Percentiles rank a stretch among this genome's conserved stretches.
phyloP scores from a whole-genome alignment of 2,113 vertebrate genomes.

The Pterocles gutturalis region DNA sequence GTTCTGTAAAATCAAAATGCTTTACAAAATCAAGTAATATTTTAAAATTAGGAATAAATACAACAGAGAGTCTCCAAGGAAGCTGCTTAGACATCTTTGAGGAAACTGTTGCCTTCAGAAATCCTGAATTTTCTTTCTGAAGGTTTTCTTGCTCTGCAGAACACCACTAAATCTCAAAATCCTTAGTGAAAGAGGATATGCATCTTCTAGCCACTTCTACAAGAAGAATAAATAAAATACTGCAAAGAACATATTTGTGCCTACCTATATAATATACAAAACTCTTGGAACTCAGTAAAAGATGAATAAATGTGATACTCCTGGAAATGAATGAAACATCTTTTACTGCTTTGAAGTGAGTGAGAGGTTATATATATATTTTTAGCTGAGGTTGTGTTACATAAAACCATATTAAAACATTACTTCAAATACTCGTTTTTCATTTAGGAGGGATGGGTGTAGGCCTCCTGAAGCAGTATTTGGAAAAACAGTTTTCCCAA shows the following conservation, averaged over 20 bases:
- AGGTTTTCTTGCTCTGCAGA: not conserved
- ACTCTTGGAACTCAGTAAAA: not conserved
- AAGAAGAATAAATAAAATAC: conserved; percentile 7
- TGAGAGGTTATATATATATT: not conserved
- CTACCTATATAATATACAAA: conserved; percentile 7
- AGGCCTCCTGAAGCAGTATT: not conserved
- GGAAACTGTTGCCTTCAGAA: not conserved
- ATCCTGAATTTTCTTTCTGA: not conserved
- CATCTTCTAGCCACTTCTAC: not conserved
- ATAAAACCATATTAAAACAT: conserved; percentile 11
- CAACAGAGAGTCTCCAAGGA: not conserved
- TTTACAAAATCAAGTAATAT: not conserved
- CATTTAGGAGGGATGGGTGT: not conserved
- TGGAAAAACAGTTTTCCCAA: not conserved
- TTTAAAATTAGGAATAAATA: not conserved
- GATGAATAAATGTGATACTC: conserved; percentile 16
- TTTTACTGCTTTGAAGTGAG: conserved; percentile 21
- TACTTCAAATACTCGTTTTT: not conserved
- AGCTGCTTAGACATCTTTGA: not conserved
- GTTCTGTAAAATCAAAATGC: not conserved
- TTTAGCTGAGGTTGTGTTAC: not conserved
- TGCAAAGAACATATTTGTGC: not conserved
- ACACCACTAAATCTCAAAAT: not conserved
- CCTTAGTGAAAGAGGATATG: not conserved
- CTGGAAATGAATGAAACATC: conserved; percentile 43